Conservation (phyloP, 2,113 vertebrate species). For the Lagopus muta region DNA sequence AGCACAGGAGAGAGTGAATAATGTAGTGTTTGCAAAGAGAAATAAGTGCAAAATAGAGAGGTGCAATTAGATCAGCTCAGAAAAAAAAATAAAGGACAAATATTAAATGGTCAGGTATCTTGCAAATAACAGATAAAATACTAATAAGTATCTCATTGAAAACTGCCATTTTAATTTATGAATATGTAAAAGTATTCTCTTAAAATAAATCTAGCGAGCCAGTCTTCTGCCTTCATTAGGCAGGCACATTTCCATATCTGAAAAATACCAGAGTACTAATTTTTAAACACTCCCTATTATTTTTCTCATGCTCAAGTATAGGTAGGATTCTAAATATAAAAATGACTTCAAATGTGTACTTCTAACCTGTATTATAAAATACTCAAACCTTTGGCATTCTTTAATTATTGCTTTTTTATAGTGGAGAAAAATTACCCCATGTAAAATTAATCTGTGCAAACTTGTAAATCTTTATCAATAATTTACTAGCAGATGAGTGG, state of each 20-base stretch:
- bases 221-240: constrained; percentile 51
- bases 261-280: constrained; percentile 29
- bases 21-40: constrained; percentile 82
- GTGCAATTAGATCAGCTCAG: constrained; percentile 79
- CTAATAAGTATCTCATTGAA: constrained; percentile 56
- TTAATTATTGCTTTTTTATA: constrained; percentile 34
- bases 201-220: constrained; percentile 54
- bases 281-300: constrained; percentile 2
- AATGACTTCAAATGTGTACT: background rate
- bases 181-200: constrained; percentile 48
- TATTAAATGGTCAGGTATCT: constrained; percentile 76
- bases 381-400: constrained; percentile 33
- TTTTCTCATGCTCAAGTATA: constrained; percentile 9
- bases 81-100: constrained; percentile 74
- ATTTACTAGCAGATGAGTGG: constrained; percentile 47
- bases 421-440: constrained; percentile 57
- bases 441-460: constrained; percentile 68
- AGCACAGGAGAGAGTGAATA: constrained; percentile 83
- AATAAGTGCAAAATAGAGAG: constrained; percentile 83
- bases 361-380: constrained; percentile 38
- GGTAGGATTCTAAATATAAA: background rate
- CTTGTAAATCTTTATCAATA: constrained; percentile 67
- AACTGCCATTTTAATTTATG: constrained; percentile 55
- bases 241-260: constrained; percentile 52
- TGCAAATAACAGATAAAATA: constrained; percentile 72